Evolutionary conservation across 1,140 invertebrate species (phyloP).

Genomic region (Lepidotrigona ventralis): DNA sequence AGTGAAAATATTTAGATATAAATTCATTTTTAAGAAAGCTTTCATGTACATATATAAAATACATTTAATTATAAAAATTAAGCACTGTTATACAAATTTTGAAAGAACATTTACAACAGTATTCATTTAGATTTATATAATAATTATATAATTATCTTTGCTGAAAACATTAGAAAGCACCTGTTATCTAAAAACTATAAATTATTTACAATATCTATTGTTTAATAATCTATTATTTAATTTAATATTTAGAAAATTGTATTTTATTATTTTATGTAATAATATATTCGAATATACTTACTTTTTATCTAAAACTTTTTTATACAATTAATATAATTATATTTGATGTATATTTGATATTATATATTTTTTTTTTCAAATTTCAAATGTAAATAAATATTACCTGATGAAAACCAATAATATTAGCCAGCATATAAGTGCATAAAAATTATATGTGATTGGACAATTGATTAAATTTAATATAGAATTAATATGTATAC

Average conservation of each 20-base stretch:
- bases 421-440: background rate
- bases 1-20: background rate
- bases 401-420: background rate
- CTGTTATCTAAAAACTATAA: background rate
- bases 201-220: background rate
- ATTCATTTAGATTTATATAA: too few species aligned
- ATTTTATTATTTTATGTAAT: background rate
- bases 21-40: background rate
- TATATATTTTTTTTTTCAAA: background rate
- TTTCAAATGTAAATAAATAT: background rate
- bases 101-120: background rate
- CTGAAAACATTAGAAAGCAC: too few species aligned
- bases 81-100: background rate
- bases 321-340: background rate
- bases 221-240: background rate
- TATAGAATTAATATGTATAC: background rate
- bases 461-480: background rate
- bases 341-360: background rate
- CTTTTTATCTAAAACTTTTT: background rate
- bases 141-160: too few species aligned
- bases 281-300: background rate
- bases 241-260: background rate
- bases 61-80: background rate
- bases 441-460: background rate
- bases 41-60: background rate